Conservation (phyloP, 2,113 vertebrate species). For the Opisthocomus hoazin region DNA sequence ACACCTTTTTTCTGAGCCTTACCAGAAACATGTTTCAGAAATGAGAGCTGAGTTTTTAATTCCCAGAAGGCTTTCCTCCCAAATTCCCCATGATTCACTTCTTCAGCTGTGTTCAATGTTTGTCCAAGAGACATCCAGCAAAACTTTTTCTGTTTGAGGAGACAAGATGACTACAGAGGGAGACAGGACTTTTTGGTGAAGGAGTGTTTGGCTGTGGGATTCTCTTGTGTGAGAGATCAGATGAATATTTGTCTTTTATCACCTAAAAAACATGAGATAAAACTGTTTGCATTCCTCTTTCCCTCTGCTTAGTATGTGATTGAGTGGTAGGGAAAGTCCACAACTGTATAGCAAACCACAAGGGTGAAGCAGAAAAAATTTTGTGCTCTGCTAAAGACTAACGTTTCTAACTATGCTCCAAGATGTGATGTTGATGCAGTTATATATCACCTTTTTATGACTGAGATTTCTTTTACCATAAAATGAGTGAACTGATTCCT, state of each 20-base stretch:
- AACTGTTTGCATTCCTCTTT: not conserved
- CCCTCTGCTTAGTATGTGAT: not conserved
- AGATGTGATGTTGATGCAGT: not conserved
- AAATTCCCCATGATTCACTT: not conserved
- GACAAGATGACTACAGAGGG: not conserved
- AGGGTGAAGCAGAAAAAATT: not conserved
- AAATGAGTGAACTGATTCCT: not conserved
- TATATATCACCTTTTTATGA: not conserved
- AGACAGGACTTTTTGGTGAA: not conserved
- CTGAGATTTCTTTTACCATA: not conserved
- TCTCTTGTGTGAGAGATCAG: not conserved
- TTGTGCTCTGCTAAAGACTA: not conserved
- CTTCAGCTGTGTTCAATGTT: not conserved
- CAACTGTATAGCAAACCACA: not conserved
- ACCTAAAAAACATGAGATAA: not conserved
- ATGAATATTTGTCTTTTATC: not conserved
- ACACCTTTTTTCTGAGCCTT: not conserved
- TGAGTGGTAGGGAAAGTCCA: not conserved
- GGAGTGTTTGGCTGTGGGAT: not conserved
- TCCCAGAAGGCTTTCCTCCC: not conserved
- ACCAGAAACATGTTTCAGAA: not conserved
- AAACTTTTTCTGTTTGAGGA: not conserved
- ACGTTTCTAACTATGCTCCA: not conserved
- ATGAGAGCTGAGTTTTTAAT: not conserved
- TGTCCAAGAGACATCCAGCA: not conserved